Percentiles rank a stretch among this genome's conserved stretches.
These are phyloP conservation scores for Tiaroga cobitis DNA, from an alignment of 2,797 vertebrate genomes.

Conservation along the genomic window DNA sequence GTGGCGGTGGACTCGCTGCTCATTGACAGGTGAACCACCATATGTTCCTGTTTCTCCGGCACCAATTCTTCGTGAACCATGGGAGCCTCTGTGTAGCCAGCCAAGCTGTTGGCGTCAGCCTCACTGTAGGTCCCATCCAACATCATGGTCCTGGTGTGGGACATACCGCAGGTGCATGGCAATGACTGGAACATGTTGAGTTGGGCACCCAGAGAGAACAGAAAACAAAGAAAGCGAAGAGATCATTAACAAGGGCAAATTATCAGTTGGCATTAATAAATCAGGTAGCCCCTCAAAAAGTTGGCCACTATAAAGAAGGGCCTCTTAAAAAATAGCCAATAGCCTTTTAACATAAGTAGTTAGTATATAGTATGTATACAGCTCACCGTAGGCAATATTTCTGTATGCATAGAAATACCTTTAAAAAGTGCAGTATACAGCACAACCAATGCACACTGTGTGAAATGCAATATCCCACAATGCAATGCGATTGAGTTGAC, in stretches of 20 bases:
- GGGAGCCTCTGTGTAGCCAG: constrained; percentile 87
- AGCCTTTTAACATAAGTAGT: neutral
- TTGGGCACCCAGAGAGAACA: neutral
- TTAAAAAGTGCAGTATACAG: neutral
- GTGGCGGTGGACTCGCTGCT: constrained; percentile 84
- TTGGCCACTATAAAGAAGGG: neutral
- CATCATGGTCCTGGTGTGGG: constrained; percentile 89
- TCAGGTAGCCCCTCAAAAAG: neutral
- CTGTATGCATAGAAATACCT: neutral
- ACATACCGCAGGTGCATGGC: constrained; percentile 88
- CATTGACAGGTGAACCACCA: constrained; percentile 88
- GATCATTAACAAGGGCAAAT: neutral
- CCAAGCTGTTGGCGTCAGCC: constrained; percentile 91
- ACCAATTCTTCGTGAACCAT: constrained; percentile 82
- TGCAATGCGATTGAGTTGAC: neutral
- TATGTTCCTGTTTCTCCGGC: constrained; percentile 86
- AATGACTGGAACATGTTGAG: constrained; percentile 69
- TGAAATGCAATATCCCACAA: neutral
- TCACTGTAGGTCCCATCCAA: constrained; percentile 92
- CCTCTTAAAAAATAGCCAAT: neutral
- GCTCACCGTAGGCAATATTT: neutral
- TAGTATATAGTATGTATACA: neutral
- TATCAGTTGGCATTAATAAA: neutral
- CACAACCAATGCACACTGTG: neutral
- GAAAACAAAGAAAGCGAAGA: neutral